A percentile compares a stretch with the other conserved stretches of the same genome.
These are phyloP conservation scores for pig (Sus scrofa) DNA, from an alignment of 2,113 vertebrate genomes.

Conservation along the genomic window DNA sequence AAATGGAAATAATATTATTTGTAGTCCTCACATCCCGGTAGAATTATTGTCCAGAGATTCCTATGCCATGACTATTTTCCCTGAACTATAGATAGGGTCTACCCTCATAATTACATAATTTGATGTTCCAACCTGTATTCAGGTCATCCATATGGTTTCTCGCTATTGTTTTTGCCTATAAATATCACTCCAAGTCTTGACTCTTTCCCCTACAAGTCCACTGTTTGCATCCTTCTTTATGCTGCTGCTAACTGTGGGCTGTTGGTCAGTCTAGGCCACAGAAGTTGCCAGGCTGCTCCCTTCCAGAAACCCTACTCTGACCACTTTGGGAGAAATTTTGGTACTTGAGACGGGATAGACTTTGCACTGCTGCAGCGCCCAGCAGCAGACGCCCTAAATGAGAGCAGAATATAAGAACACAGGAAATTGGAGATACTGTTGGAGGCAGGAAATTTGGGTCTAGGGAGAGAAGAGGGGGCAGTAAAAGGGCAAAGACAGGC, in stretches of 20 bases:
- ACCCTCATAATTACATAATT: background rate
- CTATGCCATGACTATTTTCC: background rate
- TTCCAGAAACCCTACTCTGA: background rate
- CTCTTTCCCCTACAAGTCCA: rapidly evolving
- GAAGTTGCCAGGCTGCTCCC: too few species aligned
- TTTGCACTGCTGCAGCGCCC: background rate
- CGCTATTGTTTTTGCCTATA: background rate
- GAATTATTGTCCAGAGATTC: background rate
- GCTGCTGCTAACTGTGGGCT: background rate
- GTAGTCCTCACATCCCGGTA: background rate
- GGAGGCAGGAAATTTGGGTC: rapidly evolving
- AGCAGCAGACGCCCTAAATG: too few species aligned
- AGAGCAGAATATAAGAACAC: background rate
- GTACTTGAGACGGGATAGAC: background rate
- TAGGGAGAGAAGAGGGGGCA: background rate
- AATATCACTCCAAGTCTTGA: too few species aligned
- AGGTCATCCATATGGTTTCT: background rate
- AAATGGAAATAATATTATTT: background rate
- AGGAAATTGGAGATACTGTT: too few species aligned
- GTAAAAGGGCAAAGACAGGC: too few species aligned
- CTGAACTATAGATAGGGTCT: background rate
- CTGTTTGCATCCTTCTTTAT: too few species aligned
- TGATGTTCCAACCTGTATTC: background rate
- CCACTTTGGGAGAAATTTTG: background rate
- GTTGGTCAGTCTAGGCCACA: background rate